Base-by-base conservation (phyloP, 2,888 invertebrate genomes). In the Drosophila nr. perissopoda region DNA sequence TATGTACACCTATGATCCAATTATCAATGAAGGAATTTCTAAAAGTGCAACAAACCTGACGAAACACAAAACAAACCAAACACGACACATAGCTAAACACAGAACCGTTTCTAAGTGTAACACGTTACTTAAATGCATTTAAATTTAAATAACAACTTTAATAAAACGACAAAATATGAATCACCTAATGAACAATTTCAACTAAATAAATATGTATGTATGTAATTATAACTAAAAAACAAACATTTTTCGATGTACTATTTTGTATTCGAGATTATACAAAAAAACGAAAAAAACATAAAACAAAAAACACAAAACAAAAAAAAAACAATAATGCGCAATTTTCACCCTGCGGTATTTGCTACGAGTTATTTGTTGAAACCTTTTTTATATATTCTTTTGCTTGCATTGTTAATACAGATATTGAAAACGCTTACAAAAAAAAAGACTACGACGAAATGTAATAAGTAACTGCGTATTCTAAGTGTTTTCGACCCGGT, bases 71-170 rank as follows among this genome's bases (percentile, higher is more conserved):
- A 33, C 33, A 33, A 64, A 10, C 11, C 10, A 57, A 62, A 56
- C 27, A 38, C 48, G 64, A 77, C 56, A 67, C 67, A 33, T 66
- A 82, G 68, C 54, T 74, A 79, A 88, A 68, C 68, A 36, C 13
- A 27, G 16, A 67, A 67, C 49, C 74, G 81, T 74, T 82, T 87
- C 71, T 79, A 79, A 80, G 80, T 79, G 81, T 79, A 74, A 88
- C 79, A 88, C 81, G 87, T 90, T 88, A 88, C 88, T 88, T 90
- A 88, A 87, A 79, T 88, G 88, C 88, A 88, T 88, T 88, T 88
- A 89, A 89, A 75, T 75, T 79, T 86, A 80, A 87, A 72, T 75
- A 83, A 83, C 81, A 80, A 79, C 71, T 64, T 76, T 53, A 71
- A 68, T 64, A 68, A 73, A 71, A 33, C 61, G 61, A 62, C 59